Percentiles rank a stretch among this genome's conserved stretches.
phyloP scores from a whole-genome alignment of 23 tunicate species.

The Phallusia fumigata region DNA sequence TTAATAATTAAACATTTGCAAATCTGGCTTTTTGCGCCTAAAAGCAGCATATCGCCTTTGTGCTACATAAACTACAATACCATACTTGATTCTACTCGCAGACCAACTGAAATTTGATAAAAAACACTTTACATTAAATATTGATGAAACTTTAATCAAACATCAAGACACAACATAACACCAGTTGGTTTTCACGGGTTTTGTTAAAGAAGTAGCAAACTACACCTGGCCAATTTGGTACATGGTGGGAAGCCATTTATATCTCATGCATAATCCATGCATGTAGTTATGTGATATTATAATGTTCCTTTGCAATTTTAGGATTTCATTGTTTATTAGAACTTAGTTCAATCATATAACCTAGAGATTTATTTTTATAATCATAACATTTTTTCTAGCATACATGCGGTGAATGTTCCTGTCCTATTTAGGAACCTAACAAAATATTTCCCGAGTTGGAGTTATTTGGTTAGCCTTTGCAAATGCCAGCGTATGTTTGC shows the following conservation, averaged over 20 bases:
- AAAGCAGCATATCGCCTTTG: not conserved
- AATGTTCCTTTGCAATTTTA: not conserved
- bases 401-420: too few relatives aligned
- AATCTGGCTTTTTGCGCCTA: not conserved
- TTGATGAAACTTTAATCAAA: not conserved
- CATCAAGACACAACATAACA: not conserved
- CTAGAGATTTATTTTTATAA: too few relatives aligned
- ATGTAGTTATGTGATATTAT: not conserved
- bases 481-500: too few relatives aligned
- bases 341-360: too few relatives aligned
- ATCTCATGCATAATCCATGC: constrained; percentile 6
- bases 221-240: not conserved
- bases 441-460: too few relatives aligned
- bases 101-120: not conserved
- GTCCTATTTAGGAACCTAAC: too few relatives aligned
- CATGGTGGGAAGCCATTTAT: not conserved
- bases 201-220: not conserved
- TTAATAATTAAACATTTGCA: not conserved
- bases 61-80: not conserved
- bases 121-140: not conserved
- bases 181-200: not conserved
- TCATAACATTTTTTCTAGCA: too few relatives aligned
- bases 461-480: too few relatives aligned
- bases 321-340: too few relatives aligned
- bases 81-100: not conserved